These are phyloP conservation scores for Limnephilus marmoratus DNA, from an alignment of 2,888 invertebrate genomes.

Conservation along the genomic window DNA sequence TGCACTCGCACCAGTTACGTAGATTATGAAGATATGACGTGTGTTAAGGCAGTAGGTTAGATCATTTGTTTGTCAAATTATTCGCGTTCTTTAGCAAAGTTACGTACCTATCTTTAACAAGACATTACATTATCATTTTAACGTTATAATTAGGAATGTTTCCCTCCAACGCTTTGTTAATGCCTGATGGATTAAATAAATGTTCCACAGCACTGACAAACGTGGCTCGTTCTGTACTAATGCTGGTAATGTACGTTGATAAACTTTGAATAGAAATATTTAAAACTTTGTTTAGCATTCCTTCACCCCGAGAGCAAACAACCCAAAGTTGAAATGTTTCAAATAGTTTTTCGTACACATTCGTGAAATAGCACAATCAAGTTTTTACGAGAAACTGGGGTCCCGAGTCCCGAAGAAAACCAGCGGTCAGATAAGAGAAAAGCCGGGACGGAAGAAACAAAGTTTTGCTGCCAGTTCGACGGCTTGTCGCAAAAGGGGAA, in stretches of 20 bases:
- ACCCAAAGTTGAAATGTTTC: constrained; percentile 44
- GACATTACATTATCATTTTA: background rate
- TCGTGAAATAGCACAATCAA: constrained; percentile 47
- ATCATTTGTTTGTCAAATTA: too few relatives aligned
- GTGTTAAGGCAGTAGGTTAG: too few relatives aligned
- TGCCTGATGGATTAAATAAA: background rate
- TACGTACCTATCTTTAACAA: background rate
- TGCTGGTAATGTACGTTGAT: constrained; percentile 13
- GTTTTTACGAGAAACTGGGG: constrained; percentile 43
- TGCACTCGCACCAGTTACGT: too few relatives aligned
- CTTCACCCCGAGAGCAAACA: constrained; percentile 36
- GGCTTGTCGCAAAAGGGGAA: background rate
- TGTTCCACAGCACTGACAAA: background rate
- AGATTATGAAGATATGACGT: too few relatives aligned
- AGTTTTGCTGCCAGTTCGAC: background rate
- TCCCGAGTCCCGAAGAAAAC: constrained; percentile 43
- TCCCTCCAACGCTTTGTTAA: background rate
- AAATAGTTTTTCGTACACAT: constrained; percentile 44
- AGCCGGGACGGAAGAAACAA: background rate
- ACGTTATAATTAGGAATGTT: background rate
- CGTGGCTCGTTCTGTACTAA: background rate
- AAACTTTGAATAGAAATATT: constrained; percentile 38
- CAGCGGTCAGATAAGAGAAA: constrained; percentile 43
- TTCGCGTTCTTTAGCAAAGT: too few relatives aligned
- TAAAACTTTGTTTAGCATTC: constrained; percentile 42